These are phyloP conservation scores for Brachynemurus nebulosus DNA, from an alignment of 2,888 invertebrate species.

Conservation along the genomic window DNA sequence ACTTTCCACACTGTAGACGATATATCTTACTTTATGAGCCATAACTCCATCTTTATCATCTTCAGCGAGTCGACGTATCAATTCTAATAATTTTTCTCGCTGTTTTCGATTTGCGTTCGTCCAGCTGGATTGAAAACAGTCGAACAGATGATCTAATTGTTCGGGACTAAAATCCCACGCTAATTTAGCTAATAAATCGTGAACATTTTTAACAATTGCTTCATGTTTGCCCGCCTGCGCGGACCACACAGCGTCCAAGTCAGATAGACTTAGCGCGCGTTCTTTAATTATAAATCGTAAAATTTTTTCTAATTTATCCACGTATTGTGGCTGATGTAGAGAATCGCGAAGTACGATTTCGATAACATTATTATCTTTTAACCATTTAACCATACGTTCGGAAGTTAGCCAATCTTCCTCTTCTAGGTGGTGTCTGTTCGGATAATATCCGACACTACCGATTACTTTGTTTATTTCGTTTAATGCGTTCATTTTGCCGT, in stretches of 20 bases:
- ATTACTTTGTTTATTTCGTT: slow-evolving; percentile 97
- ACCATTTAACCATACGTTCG: slow-evolving; percentile 93
- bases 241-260: slow-evolving; percentile 92
- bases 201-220: slow-evolving; percentile 95
- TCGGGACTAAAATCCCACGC: slow-evolving; percentile 98
- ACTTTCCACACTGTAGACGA: too few species aligned
- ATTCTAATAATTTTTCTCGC: slow-evolving; percentile 84
- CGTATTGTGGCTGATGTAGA: slow-evolving; percentile 94
- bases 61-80: slow-evolving; percentile 88
- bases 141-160: slow-evolving; percentile 92
- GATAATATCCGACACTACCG: slow-evolving; percentile 79
- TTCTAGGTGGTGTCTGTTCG: slow-evolving; percentile 59
- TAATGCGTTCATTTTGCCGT: slow-evolving; percentile 97
- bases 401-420: slow-evolving; percentile 88
- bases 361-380: slow-evolving; percentile 87
- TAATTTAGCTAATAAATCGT: slow-evolving; percentile 87
- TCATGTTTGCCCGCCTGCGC: slow-evolving; percentile 97
- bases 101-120: slow-evolving; percentile 91
- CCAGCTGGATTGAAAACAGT: slow-evolving; percentile 91
- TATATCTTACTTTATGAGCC: slow-evolving; percentile 78
- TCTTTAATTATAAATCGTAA: slow-evolving; percentile 94
- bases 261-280: slow-evolving; percentile 72
- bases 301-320: slow-evolving; percentile 95
- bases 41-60: slow-evolving; percentile 98
- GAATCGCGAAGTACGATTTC: slow-evolving; percentile 92